Evolutionary conservation across 2,797 vertebrate species (phyloP).

Genomic region (Melanotaenia parkinsoni): DNA sequence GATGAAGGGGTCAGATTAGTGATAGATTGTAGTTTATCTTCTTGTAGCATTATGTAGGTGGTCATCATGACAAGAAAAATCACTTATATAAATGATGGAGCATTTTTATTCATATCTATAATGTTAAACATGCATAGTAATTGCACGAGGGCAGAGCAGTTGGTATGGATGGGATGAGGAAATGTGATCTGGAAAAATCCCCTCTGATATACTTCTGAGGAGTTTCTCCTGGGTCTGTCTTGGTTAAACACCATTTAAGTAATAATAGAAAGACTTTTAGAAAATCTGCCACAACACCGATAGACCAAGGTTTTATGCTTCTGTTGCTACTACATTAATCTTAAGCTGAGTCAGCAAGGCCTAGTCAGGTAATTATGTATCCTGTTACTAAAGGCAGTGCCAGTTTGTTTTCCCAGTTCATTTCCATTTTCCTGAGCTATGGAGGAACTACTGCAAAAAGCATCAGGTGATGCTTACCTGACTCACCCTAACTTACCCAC

Average conservation of each 20-base stretch:
- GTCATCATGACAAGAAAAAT: background rate
- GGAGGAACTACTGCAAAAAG: too few relatives aligned
- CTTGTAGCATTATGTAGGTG: background rate
- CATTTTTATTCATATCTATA: background rate
- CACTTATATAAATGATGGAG: background rate
- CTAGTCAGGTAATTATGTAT: background rate
- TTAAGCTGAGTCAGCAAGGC: background rate
- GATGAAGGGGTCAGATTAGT: background rate
- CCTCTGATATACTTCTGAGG: too few relatives aligned
- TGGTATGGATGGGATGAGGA: background rate
- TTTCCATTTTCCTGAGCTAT: too few relatives aligned
- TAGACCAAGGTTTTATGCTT: background rate
- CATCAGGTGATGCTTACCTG: too few relatives aligned
- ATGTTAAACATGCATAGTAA: too few relatives aligned
- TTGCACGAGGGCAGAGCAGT: background rate
- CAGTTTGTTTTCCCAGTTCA: too few relatives aligned
- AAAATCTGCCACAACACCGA: background rate
- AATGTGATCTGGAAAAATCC: background rate
- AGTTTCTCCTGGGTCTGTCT: background rate
- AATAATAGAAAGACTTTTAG: too few relatives aligned
- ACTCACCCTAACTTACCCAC: background rate
- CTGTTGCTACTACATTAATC: background rate
- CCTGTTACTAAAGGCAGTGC: too few relatives aligned
- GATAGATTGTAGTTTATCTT: background rate
- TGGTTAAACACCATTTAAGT: too few relatives aligned